A percentile compares a stretch with the other conserved stretches of the same genome.
These are phyloP conservation scores for Bubo bubo DNA, from an alignment of 2,113 vertebrate species.

Conservation along the genomic window DNA sequence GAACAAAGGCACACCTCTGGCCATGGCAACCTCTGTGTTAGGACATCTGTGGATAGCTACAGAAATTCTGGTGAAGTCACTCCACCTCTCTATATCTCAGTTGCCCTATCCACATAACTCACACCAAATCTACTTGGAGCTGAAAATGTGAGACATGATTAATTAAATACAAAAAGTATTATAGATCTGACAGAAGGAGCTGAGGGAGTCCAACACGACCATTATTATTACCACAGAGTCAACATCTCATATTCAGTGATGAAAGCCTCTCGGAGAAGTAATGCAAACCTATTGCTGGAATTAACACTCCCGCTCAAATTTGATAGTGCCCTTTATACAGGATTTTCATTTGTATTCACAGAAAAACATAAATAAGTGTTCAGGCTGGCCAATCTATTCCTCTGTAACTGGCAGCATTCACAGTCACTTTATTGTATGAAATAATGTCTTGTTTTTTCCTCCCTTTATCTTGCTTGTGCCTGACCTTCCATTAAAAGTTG, in stretches of 20 bases:
- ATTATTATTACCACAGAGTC: not conserved
- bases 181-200: not conserved
- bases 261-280: conserved; percentile 42
- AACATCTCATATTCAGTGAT: not conserved
- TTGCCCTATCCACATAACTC: not conserved
- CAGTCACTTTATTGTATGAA: conserved; percentile 76
- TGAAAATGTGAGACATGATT: not conserved
- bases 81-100: not conserved
- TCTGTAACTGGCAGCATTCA: conserved; percentile 75
- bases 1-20: not conserved
- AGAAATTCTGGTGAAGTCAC: not conserved
- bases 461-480: conserved; percentile 81
- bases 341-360: conserved; percentile 68
- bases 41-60: not conserved
- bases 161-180: not conserved
- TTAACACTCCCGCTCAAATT: conserved; percentile 65
- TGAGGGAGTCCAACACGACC: not conserved
- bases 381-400: conserved; percentile 64
- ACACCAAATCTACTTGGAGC: not conserved
- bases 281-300: conserved; percentile 48
- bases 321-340: conserved; percentile 65
- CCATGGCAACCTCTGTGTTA: not conserved
- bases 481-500: conserved; percentile 98
- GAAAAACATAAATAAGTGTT: conserved; percentile 65
- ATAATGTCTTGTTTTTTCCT: conserved; percentile 78